Conservation (phyloP, 2,888 invertebrate species). For the Luperina testacea region DNA sequence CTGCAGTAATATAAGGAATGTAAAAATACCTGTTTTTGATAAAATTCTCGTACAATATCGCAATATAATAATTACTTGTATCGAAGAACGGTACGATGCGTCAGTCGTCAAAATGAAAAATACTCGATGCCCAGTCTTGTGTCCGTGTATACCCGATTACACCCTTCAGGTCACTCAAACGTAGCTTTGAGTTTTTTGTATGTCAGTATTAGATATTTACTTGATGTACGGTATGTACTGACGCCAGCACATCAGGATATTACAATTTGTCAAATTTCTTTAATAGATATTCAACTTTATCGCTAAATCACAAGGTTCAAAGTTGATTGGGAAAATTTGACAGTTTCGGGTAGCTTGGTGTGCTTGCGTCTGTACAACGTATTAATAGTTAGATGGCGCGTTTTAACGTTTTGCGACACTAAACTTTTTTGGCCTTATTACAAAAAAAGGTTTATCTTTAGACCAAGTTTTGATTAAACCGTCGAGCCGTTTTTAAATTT, state of each 20-base stretch:
- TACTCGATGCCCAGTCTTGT: constrained; percentile 49
- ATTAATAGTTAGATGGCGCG: background rate
- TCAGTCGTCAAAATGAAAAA: constrained; percentile 49
- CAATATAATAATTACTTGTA: constrained; percentile 35
- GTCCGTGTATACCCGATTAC: constrained; percentile 45
- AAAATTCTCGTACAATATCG: constrained; percentile 3
- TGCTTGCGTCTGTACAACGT: background rate
- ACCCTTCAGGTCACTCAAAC: too few species aligned
- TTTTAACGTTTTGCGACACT: background rate
- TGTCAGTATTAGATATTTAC: background rate
- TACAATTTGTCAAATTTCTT: too few species aligned
- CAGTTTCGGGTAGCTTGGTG: too few species aligned
- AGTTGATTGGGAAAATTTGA: too few species aligned
- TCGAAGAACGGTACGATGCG: constrained; percentile 27
- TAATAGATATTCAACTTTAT: too few species aligned
- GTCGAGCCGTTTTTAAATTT: too few species aligned
- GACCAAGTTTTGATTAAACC: too few species aligned
- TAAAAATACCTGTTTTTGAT: background rate
- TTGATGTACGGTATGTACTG: background rate
- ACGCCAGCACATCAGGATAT: too few species aligned
- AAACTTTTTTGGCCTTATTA: background rate
- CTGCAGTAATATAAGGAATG: background rate
- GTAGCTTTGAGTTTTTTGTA: too few species aligned
- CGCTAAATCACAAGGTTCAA: too few species aligned
- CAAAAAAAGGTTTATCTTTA: too few species aligned